Evolutionary conservation across 1,140 invertebrate genomes (phyloP), one percentile per base, ranked within the genome.

Genomic region (Zophobas atratus): DNA sequence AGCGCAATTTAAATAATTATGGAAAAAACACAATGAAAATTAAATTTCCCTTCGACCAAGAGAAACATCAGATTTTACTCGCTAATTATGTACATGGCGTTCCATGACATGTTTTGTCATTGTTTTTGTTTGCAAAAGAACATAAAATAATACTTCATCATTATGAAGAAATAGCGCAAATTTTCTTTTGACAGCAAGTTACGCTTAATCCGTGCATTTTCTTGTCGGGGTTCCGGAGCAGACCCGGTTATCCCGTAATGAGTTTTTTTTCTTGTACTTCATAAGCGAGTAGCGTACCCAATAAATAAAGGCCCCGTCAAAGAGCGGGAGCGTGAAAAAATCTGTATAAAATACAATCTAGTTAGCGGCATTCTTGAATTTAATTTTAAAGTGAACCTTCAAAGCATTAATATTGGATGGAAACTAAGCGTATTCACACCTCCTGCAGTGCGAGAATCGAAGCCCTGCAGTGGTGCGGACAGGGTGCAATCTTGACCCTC

Each of bases 1-100:
- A 76, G 71, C 60, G 60, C 63, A 70, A 70, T 76, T 76, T 76
- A 76, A 76, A 76, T 76, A 76, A 76, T 72, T 72, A 72, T 43
- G 70, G 48, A 20, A 55, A 75, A 60, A 46, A 75, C 33, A 70
- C 63, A 67, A 76, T 70, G 46, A 60, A 76, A 76, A 75, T 46
- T 2, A 75, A 75, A 67, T 60, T 74, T 60, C 49, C 41, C 39
- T 56, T 67, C 32, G 60, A 39, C 38, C 56, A 5, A 35, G 4
- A 57, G 34, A 35, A 57, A 35, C 60, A 43, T 20, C 38, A 67
- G 60, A 67, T 67, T 67, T 67, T 43, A 63, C 57, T 63, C n/a
- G 57, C n/a, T 67, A 67, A 67, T 67, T 67, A 43, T 34, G 3
- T 39, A 2, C 55, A 57, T 33, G 34, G 34, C 55, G 57, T 63